Evolutionary conservation across 2,888 invertebrate species (phyloP).

Genomic region (Oscheius sp.): DNA sequence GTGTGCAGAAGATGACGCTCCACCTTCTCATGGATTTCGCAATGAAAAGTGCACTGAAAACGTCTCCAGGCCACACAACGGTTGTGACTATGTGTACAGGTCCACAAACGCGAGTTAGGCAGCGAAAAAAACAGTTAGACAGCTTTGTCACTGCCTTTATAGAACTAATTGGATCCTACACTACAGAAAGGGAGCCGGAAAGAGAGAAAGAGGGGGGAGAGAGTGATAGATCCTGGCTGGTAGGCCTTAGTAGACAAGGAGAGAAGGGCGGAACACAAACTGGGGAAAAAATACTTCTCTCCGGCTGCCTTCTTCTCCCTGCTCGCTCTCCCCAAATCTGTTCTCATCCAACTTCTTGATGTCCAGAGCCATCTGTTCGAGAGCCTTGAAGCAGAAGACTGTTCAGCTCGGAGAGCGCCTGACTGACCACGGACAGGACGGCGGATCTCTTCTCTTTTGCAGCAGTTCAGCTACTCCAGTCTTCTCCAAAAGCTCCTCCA

Average conservation of each 20-base stretch:
- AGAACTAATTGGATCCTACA: too few species aligned
- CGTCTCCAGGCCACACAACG: too few species aligned
- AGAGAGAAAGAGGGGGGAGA: neutral
- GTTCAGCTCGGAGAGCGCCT: too few species aligned
- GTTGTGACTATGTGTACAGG: too few species aligned
- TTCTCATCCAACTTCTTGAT: neutral
- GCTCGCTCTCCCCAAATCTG: neutral
- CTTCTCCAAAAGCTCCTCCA: neutral
- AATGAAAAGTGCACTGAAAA: too few species aligned
- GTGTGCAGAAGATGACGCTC: too few species aligned
- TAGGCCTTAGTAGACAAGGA: neutral
- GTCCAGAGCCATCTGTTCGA: neutral
- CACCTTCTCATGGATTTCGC: too few species aligned
- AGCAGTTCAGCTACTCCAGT: neutral
- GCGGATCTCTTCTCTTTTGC: conserved; percentile 1
- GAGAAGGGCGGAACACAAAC: neutral
- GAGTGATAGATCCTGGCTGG: neutral
- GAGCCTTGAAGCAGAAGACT: too few species aligned
- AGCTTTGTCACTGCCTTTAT: too few species aligned
- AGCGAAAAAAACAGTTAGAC: too few species aligned
- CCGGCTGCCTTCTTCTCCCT: neutral
- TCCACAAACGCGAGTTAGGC: too few species aligned
- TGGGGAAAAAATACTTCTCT: neutral
- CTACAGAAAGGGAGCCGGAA: neutral
- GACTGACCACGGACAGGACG: too few species aligned